These are phyloP conservation scores for Cochlearius cochlearius DNA, from an alignment of 2,113 vertebrate species.

Conservation along the genomic window DNA sequence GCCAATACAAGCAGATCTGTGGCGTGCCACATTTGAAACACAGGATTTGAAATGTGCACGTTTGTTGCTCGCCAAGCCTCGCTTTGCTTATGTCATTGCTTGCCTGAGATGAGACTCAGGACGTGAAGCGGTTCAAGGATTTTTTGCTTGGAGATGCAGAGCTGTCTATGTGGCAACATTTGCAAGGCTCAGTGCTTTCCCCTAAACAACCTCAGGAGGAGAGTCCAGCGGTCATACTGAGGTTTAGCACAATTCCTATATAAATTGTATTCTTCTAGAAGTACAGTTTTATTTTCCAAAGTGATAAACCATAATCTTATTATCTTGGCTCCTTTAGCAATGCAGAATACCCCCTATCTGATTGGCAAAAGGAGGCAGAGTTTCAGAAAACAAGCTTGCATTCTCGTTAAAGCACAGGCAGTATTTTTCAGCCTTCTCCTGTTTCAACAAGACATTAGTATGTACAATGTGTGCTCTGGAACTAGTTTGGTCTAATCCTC, in stretches of 20 bases:
- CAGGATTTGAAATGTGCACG: rapidly evolving
- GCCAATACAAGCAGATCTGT: background rate
- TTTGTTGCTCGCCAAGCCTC: background rate
- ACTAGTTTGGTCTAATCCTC: constrained; percentile 15
- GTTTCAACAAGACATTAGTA: constrained; percentile 13
- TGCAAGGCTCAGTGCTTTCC: background rate
- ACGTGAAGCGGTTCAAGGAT: background rate
- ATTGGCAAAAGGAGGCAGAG: background rate
- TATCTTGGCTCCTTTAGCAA: background rate
- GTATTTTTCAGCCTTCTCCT: background rate
- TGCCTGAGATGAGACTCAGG: background rate
- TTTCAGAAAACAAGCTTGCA: background rate
- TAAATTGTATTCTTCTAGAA: background rate
- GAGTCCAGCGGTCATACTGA: rapidly evolving
- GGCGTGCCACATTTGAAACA: background rate
- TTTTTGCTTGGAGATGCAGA: background rate
- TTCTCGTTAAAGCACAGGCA: background rate
- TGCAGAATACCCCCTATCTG: background rate
- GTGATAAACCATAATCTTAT: background rate
- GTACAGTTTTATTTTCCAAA: background rate
- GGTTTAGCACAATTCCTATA: background rate
- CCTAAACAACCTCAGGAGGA: background rate
- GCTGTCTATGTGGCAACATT: background rate
- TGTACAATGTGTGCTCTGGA: background rate
- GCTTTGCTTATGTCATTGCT: background rate